Conservation (phyloP, 2,888 invertebrate species). For the Pyrocoelia pectoralis region DNA sequence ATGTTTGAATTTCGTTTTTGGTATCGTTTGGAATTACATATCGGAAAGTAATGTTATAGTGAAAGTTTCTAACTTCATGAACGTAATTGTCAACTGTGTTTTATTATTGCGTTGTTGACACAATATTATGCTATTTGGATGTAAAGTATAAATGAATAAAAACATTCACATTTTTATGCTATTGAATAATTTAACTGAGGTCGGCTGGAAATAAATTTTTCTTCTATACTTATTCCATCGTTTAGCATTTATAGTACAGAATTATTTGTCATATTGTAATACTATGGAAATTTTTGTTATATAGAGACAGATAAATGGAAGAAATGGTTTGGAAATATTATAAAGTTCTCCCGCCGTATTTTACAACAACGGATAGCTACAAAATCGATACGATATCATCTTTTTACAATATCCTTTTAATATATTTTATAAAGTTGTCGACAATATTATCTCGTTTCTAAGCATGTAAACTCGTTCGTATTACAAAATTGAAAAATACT, state of each 20-base stretch:
- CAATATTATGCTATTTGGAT: neutral
- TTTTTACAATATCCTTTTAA: conserved; percentile 10
- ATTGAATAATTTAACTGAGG: conserved; percentile 12
- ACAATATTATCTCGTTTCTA: neutral
- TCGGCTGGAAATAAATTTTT: conserved; percentile 4
- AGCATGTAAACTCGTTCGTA: neutral
- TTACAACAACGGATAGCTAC: conserved; percentile 22
- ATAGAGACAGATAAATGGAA: conserved; percentile 34
- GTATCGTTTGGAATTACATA: too few relatives aligned
- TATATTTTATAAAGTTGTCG: conserved; percentile 6
- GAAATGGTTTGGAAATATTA: conserved; percentile 35
- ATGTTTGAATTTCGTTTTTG: neutral
- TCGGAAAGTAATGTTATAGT: too few relatives aligned
- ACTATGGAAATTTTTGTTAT: conserved; percentile 35
- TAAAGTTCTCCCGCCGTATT: conserved; percentile 30
- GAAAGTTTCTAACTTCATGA: neutral
- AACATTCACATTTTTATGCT: conserved; percentile 4
- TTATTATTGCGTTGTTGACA: too few relatives aligned
- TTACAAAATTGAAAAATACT: conserved; percentile 3
- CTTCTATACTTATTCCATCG: conserved; percentile 16
- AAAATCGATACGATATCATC: conserved; percentile 15
- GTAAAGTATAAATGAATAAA: conserved; percentile 6
- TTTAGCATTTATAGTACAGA: conserved; percentile 21
- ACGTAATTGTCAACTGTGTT: too few relatives aligned
- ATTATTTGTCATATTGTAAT: conserved; percentile 32